Conservation (phyloP, 2,113 vertebrate genomes). For the Progne subis region DNA sequence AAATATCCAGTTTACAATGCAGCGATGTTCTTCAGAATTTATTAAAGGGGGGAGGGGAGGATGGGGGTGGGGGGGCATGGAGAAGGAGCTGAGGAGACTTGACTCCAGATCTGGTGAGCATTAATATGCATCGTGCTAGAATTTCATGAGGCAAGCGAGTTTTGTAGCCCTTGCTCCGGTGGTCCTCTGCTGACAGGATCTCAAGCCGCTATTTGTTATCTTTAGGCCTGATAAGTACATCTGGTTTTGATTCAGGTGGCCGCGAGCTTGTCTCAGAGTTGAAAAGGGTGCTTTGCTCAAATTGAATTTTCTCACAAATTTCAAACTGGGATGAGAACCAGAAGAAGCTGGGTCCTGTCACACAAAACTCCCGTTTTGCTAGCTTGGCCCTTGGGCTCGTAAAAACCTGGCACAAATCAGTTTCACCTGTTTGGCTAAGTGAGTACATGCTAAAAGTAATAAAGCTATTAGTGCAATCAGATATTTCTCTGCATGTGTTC, state of each 20-base stretch:
- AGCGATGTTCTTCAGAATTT: conserved; percentile 69
- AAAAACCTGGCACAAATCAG: conserved; percentile 84
- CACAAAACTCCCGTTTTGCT: conserved; percentile 74
- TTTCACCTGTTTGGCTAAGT: conserved; percentile 90
- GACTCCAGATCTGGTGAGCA: conserved; percentile 70
- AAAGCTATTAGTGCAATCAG: conserved; percentile 78
- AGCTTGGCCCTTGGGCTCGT: conserved; percentile 76
- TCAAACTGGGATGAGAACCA: conserved; percentile 83
- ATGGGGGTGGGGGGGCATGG: background rate
- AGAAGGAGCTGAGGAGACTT: background rate
- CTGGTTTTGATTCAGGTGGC: conserved; percentile 97
- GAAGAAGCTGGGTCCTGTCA: conserved; percentile 77
- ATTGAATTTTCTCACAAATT: conserved; percentile 97
- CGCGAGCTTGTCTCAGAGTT: conserved; percentile 87
- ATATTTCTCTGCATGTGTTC: conserved; percentile 73
- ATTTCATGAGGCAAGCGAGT: conserved; percentile 71
- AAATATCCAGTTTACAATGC: conserved; percentile 71
- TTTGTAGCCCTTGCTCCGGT: conserved; percentile 80
- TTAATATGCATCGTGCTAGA: conserved; percentile 73
- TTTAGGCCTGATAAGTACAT: conserved; percentile 93
- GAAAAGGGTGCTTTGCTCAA: conserved; percentile 83
- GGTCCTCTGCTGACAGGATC: conserved; percentile 87
- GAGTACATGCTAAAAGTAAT: conserved; percentile 82
- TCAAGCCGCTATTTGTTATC: conserved; percentile 91
- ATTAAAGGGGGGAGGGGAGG: background rate